phyloP scores from a whole-genome alignment of 64 coral and sea anemone genomes.

The Pocillopora verrucosa region DNA sequence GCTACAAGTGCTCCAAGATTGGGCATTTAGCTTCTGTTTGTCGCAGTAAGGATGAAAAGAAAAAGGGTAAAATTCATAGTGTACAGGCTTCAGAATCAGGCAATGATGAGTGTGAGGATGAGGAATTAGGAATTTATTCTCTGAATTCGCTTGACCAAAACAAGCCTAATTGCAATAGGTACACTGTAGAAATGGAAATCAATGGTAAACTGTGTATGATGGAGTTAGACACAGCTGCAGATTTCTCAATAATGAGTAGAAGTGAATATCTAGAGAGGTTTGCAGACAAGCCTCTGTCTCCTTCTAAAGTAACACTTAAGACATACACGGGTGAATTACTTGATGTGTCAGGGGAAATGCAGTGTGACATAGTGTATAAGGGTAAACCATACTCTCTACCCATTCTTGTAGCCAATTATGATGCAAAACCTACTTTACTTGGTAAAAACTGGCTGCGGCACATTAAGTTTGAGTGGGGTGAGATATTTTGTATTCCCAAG shows the following conservation, averaged over 20 bases:
- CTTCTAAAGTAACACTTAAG: constrained; percentile 14
- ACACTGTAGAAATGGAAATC: constrained; percentile 39
- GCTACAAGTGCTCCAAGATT: constrained; percentile 65
- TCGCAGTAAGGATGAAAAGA: constrained; percentile 36
- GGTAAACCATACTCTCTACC: constrained; percentile 23
- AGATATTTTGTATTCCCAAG: constrained; percentile 13
- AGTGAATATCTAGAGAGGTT: constrained; percentile 44
- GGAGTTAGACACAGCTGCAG: constrained; percentile 70
- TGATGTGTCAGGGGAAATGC: constrained; percentile 14
- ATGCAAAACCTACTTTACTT: neutral
- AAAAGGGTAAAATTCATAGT: constrained; percentile 44
- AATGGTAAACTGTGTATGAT: constrained; percentile 55
- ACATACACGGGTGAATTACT: constrained; percentile 53
- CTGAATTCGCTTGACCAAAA: constrained; percentile 17
- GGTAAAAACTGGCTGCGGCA: constrained; percentile 1
- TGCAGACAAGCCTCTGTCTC: constrained; percentile 25
- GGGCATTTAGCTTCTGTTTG: constrained; percentile 61
- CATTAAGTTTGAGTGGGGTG: constrained; percentile 6
- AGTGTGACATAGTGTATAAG: constrained; percentile 2
- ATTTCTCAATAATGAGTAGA: constrained; percentile 51
- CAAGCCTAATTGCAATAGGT: constrained; percentile 22
- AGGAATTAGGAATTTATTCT: too few relatives aligned
- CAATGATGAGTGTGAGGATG: constrained; percentile 48
- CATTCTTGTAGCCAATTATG: neutral
- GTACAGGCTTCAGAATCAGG: neutral